Base-by-base conservation (phyloP, 1,140 invertebrate species). In the Tetranychus urticae region DNA sequence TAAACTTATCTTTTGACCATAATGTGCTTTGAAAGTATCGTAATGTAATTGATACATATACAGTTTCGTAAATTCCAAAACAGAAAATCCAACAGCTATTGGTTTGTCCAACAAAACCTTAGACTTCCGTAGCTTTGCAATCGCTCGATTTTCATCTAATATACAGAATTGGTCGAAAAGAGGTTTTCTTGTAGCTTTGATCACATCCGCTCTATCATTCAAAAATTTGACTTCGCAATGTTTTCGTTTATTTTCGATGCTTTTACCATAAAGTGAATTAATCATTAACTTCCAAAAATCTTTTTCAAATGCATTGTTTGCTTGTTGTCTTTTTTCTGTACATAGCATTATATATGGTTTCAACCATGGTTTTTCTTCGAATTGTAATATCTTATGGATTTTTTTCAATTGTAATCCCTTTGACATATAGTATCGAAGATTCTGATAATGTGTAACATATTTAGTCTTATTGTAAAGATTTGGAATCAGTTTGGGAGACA, bases 311-410 rank as follows among this genome's bases (percentile, higher is more conserved):
- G 66, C 63, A 65, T 67, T 69, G 7, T 58, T 66, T 56, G 66
- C 66, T 63, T 66, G 45, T 62, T 59, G 62, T 60, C 65, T 62
- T 31, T 63, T 61, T 55, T 66, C 57, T 42, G 71, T 76, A 69
- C 76, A 76, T 34, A 70, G 62, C 48, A 72, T 69, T 58, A 74
- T 73, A 63, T 73, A 76, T 4, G 66, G 57, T 65, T 73, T 70
- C 37, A 78, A 64, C 72, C 72, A 78, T 60, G 64, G 34, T 45
- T 67, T 68, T 73, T 79, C 75, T 37, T 73, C 68, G 67, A 79
- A 72, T 63, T 66, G 65, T 58, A 74, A 61, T 37, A 76, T 68
- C 68, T 71, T 66, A 70, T 78, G 69, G n/a, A n/a, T n/a, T n/a
- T n/a, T n/a, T n/a, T n/a, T n/a, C n/a, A n/a, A n/a, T n/a, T n/a